Evolutionary conservation across 2,888 invertebrate species (phyloP), one percentile per base, ranked within the genome.

Genomic region (Stenodera caucasica): DNA sequence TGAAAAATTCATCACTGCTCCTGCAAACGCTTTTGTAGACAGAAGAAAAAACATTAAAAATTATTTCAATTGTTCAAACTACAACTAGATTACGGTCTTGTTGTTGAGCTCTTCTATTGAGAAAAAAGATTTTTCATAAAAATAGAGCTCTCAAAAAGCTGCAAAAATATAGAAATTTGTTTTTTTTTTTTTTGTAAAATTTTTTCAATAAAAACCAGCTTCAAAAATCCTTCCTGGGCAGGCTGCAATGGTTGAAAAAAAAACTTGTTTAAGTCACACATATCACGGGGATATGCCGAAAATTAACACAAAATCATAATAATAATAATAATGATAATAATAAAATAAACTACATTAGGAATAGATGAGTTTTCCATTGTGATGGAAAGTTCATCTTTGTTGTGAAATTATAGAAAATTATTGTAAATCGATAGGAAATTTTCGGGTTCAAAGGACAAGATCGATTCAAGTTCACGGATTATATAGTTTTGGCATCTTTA

Each of bases 11-110:
- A 73, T 70, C 40, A 70, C 74, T 73, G 76, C 79, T 80, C 81
- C 81, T 80, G 80, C 81, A 81, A 81, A 81, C 80, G 80, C 80
- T 81, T 81, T 81, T 80, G 80, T 81, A 81, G 80, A 80, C 80
- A 81, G 80, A 80, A 80, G 78, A 79, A 77, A 70, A 73, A 74
- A 72, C 66, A 71, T 65, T 63, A 66, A 62, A 66, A 63, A 64
- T 57, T 35, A 57, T 55, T 63, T 60, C 26, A 32, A 33, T 40
- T 45, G 37, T 61, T 35, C n/a, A n/a, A 58, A 52, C 52, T 49
- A 49, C 26, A 37, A 45, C 45, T 45, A 45, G 21, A 45, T 21
- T 45, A 21, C 45, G 45, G 45, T 21, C 21, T 15, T 37, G 37
- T n/a, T n/a, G 15, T 45, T 21, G 45, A 45, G 45, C 45, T 45